phyloP scores from a whole-genome alignment of 2,888 invertebrate species.

The Orthosia incerta region DNA sequence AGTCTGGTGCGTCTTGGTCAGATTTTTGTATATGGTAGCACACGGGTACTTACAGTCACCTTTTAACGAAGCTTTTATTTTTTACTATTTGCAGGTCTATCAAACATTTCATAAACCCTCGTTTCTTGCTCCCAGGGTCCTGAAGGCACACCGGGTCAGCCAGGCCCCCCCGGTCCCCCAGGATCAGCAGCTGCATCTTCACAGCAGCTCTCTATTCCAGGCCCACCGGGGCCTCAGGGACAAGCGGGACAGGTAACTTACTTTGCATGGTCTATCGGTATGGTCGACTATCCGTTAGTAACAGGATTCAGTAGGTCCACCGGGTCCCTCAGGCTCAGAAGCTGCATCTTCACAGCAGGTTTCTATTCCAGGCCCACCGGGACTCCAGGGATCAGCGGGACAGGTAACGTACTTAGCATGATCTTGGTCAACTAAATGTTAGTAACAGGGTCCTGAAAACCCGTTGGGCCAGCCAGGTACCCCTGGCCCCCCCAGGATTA shows the following conservation, averaged over 20 bases:
- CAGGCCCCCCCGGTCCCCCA: constrained; percentile 82
- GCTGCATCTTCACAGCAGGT: constrained; percentile 74
- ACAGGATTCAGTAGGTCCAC: constrained; percentile 86
- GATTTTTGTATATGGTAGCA: too few relatives aligned
- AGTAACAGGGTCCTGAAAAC: constrained; percentile 84
- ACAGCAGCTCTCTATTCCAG: constrained; percentile 73
- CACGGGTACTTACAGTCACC: too few relatives aligned
- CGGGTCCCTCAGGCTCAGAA: constrained; percentile 79
- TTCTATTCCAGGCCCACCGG: constrained; percentile 79
- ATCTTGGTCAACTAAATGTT: not conserved
- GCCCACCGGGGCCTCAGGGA: constrained; percentile 85
- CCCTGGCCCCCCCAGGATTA: constrained; percentile 79
- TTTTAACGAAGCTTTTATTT: too few relatives aligned
- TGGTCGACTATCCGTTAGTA: too few relatives aligned
- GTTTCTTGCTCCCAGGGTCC: constrained; percentile 75
- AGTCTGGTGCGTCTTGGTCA: too few relatives aligned
- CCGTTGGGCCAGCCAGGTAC: constrained; percentile 74
- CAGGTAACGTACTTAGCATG: constrained; percentile 69
- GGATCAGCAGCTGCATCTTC: constrained; percentile 77
- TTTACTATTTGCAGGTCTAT: too few relatives aligned
- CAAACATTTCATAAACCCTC: not conserved
- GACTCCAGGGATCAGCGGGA: constrained; percentile 84
- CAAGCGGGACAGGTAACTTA: constrained; percentile 77
- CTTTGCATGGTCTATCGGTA: not conserved
- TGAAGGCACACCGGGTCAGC: constrained; percentile 82